Conservation (phyloP, 2,888 invertebrate species). For the Oligia strigilis region DNA sequence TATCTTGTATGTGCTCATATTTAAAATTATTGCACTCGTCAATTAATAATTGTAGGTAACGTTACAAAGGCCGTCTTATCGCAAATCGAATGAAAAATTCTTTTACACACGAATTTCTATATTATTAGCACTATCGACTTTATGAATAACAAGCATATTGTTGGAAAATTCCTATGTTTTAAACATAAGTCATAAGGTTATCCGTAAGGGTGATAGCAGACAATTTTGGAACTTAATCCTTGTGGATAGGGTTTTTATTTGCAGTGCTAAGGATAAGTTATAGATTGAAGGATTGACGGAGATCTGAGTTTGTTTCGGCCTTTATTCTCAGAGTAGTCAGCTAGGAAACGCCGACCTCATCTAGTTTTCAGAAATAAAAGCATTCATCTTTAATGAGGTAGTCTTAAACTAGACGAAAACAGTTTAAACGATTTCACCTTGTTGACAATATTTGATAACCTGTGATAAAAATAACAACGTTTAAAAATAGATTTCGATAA, state of each 20-base stretch:
- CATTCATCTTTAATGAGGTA: too few species aligned
- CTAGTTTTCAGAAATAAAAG: too few species aligned
- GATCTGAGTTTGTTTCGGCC: too few species aligned
- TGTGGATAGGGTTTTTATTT: constrained; percentile 33
- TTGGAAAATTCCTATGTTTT: constrained; percentile 64
- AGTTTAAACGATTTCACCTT: neutral
- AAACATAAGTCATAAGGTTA: constrained; percentile 58
- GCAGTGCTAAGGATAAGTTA: neutral
- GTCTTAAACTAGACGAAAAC: neutral
- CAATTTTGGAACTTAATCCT: constrained; percentile 54
- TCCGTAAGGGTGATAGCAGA: constrained; percentile 32
- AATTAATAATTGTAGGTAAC: constrained; percentile 27
- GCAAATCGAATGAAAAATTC: constrained; percentile 45
- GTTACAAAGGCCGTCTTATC: constrained; percentile 47
- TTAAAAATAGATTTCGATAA: neutral
- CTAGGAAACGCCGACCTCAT: too few species aligned
- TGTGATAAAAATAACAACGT: neutral
- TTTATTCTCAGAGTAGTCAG: too few species aligned
- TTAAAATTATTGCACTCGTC: constrained; percentile 7
- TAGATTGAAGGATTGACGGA: neutral
- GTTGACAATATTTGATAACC: neutral
- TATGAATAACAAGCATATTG: constrained; percentile 40
- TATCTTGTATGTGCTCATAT: neutral
- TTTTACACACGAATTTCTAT: constrained; percentile 55
- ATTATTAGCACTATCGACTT: constrained; percentile 37